Evolutionary conservation across 2,888 invertebrate genomes (phyloP), one percentile per base, ranked within the genome.

Genomic region (Amphimallon solstitiale): DNA sequence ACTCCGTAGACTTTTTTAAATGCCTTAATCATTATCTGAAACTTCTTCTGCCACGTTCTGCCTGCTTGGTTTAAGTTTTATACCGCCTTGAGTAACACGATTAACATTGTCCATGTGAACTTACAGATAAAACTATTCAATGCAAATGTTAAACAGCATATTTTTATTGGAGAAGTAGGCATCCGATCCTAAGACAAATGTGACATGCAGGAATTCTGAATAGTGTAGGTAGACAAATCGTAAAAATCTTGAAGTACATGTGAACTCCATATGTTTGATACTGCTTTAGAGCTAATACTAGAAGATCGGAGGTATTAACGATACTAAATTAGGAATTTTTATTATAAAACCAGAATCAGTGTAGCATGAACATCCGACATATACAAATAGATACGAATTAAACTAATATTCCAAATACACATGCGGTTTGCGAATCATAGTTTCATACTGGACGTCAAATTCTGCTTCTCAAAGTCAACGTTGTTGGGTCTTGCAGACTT

Each of bases 121-220:
- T 40, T 38, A 21, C 63, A 51, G 63, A 63, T 64, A 45, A 46
- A 54, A 46, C 35, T 45, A 54, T 64, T 64, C 37, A 64, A 56
- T 54, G 43, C 52, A 40, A 63, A 63, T 63, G 43, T 10, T 43
- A 29, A 34, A 15, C 43, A 34, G 56, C 56, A 59, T 59, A 59
- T 59, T 59, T 59, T 59, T 59, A 59, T 43, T 59, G 40, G 29
- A 29, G 29, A 29, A 29, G 34, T 2, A 59, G 43, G 43, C 45
- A 59, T 59, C 43, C 29, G 40, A 43, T 29, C 15, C 7, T 29
- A 14, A 59, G 43, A 43, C 29, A 15, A 14, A 59, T 43, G 56
- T 29, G 56, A 59, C 56, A 29, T 7, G 29, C 23, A 15, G 4
- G 54, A 54, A 34, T 40, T 59, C 43, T 59, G 56, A 59, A 59